phyloP scores from a whole-genome alignment of 2,113 vertebrate species.

The Gobius niger region DNA sequence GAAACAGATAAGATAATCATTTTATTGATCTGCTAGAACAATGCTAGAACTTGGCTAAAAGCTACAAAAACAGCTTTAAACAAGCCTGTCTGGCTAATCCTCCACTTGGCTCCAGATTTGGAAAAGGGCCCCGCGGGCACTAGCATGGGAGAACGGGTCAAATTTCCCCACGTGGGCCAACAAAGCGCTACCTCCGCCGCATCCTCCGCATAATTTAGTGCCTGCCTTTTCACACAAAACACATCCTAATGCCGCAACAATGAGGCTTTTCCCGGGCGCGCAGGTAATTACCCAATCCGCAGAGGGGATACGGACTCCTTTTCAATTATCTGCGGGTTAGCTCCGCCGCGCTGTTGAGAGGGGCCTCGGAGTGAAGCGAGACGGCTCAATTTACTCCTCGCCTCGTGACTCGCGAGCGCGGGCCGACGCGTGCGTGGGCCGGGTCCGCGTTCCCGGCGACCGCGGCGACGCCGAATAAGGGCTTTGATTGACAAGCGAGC shows the following conservation, averaged over 20 bases:
- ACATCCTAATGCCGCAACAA: not conserved
- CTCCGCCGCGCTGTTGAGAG: slow-evolving; percentile 28
- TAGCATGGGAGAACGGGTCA: not conserved
- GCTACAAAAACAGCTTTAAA: too few relatives aligned
- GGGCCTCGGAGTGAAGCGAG: slow-evolving; percentile 31
- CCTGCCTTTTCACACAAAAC: slow-evolving; percentile 3
- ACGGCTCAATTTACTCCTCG: slow-evolving; percentile 48
- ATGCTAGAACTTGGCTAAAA: too few relatives aligned
- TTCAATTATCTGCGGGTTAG: slow-evolving; percentile 55
- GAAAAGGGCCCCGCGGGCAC: not conserved
- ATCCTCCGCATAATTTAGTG: slow-evolving; percentile 16
- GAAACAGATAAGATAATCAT: too few relatives aligned
- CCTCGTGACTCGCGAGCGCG: slow-evolving; percentile 33
- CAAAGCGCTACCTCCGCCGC: not conserved
- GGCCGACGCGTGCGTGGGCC: slow-evolving; percentile 43
- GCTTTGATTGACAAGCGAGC: slow-evolving; percentile 26
- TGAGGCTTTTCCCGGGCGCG: not conserved
- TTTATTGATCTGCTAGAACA: too few relatives aligned
- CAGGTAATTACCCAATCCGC: slow-evolving; percentile 39
- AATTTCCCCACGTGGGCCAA: not conserved
- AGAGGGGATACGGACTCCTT: slow-evolving; percentile 32
- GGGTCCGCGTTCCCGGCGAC: too few relatives aligned
- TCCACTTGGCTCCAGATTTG: too few relatives aligned
- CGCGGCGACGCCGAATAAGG: too few relatives aligned
- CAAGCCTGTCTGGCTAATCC: too few relatives aligned